These are phyloP conservation scores for Chymomyza caudatula DNA, from an alignment of 2,888 invertebrate genomes.

Conservation along the genomic window DNA sequence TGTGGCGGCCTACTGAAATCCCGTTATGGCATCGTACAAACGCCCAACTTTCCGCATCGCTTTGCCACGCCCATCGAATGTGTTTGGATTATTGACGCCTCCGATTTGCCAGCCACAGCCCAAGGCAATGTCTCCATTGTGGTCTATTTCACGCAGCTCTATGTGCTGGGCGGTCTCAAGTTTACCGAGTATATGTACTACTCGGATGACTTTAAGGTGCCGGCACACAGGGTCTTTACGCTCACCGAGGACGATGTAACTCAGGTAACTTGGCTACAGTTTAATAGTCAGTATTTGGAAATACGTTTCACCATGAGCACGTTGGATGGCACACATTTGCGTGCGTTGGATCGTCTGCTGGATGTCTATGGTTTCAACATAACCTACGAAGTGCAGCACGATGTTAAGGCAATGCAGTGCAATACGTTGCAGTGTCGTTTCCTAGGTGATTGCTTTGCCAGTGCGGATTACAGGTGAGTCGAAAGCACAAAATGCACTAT, in stretches of 20 bases:
- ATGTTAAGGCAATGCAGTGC: constrained; percentile 83
- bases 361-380: constrained; percentile 95
- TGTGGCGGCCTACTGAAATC: constrained; percentile 85
- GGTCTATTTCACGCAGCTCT: constrained; percentile 92
- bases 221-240: constrained; percentile 83
- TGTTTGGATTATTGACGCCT: constrained; percentile 92
- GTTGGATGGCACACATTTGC: constrained; percentile 88
- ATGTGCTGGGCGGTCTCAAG: constrained; percentile 87
- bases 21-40: constrained; percentile 85
- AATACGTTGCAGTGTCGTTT: constrained; percentile 90
- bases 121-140: constrained; percentile 84
- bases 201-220: constrained; percentile 84
- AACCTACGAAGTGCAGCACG: constrained; percentile 87
- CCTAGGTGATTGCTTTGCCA: constrained; percentile 90
- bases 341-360: constrained; percentile 88
- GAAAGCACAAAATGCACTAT: not conserved
- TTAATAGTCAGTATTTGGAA: constrained; percentile 86
- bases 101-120: constrained; percentile 79
- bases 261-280: constrained; percentile 81
- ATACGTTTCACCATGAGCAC: constrained; percentile 86
- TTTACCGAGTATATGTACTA: constrained; percentile 89
- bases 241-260: constrained; percentile 87
- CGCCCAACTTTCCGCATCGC: constrained; percentile 89
- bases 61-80: constrained; percentile 91
- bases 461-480: constrained; percentile 85